Evolutionary conservation across 2,888 invertebrate species (phyloP).

Genomic region (Eledone cirrhosa): DNA sequence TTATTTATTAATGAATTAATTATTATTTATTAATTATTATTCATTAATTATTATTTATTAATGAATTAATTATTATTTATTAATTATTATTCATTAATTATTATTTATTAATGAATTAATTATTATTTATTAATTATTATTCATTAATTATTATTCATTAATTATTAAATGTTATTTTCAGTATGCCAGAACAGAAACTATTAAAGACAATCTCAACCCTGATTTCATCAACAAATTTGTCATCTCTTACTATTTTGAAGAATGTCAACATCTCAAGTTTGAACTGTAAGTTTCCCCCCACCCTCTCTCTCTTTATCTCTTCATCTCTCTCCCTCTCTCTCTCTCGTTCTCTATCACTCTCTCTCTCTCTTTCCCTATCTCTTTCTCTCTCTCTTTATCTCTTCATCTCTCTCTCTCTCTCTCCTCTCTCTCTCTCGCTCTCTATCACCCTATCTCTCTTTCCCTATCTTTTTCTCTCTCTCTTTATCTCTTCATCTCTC

Average conservation of each 20-base stretch:
- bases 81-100: no score
- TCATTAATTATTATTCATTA: no score
- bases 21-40: no score
- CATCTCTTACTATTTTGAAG: slow-evolving; percentile 61
- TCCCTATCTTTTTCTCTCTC: neutral
- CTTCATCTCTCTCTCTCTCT: neutral
- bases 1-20: no score
- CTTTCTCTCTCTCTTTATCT: neutral
- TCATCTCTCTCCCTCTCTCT: neutral
- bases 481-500: no score
- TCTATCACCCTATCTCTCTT: neutral
- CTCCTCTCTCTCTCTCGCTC: neutral
- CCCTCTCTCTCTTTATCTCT: neutral
- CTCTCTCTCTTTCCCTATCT: neutral
- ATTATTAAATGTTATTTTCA: no score
- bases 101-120: no score
- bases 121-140: no score
- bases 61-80: no score
- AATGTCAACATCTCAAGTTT: slow-evolving; percentile 60
- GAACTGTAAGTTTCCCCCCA: slow-evolving; percentile 52
- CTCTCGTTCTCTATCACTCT: no score
- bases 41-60: no score
- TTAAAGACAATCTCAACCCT: slow-evolving; percentile 70
- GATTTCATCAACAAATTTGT: slow-evolving; percentile 68
- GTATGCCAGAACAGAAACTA: slow-evolving; percentile 70